These are phyloP conservation scores for Carcina quercana DNA, from an alignment of 2,888 invertebrate species.

Conservation along the genomic window DNA sequence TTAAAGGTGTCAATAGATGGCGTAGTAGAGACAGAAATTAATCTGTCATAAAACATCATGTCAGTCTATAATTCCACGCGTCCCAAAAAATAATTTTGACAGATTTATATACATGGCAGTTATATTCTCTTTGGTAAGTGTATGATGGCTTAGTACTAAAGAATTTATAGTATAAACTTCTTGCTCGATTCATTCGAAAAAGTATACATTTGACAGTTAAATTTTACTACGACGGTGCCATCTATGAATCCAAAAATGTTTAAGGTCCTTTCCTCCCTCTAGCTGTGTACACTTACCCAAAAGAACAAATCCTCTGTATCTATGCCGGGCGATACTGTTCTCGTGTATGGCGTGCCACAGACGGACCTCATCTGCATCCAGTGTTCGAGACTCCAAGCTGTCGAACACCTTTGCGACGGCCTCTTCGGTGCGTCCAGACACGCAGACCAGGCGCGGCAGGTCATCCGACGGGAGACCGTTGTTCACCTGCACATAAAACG, in stretches of 20 bases:
- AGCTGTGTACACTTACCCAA: slow-evolving; percentile 36
- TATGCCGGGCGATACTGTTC: slow-evolving; percentile 76
- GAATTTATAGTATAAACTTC: no score
- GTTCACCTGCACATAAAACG: slow-evolving; percentile 73
- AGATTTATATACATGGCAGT: not conserved
- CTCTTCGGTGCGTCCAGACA: slow-evolving; percentile 87
- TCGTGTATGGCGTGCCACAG: slow-evolving; percentile 76
- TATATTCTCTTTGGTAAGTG: not conserved
- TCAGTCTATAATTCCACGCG: no score
- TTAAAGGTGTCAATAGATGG: not conserved
- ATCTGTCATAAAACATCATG: not conserved
- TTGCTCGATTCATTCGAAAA: no score
- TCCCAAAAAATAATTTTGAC: no score
- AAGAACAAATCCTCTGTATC: slow-evolving; percentile 84
- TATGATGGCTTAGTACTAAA: not conserved
- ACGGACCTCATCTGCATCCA: slow-evolving; percentile 77
- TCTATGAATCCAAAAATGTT: no score
- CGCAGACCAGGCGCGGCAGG: slow-evolving; percentile 81
- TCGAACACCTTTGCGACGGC: slow-evolving; percentile 79
- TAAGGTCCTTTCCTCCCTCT: not conserved
- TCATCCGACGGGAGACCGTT: slow-evolving; percentile 76
- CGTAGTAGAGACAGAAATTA: not conserved
- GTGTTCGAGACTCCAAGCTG: slow-evolving; percentile 73
- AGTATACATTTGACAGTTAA: no score
- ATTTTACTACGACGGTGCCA: no score